Percentiles rank a stretch among this genome's conserved stretches.
These are phyloP conservation scores for Lithodes maja DNA, from an alignment of 2,888 invertebrate species.

Conservation along the genomic window DNA sequence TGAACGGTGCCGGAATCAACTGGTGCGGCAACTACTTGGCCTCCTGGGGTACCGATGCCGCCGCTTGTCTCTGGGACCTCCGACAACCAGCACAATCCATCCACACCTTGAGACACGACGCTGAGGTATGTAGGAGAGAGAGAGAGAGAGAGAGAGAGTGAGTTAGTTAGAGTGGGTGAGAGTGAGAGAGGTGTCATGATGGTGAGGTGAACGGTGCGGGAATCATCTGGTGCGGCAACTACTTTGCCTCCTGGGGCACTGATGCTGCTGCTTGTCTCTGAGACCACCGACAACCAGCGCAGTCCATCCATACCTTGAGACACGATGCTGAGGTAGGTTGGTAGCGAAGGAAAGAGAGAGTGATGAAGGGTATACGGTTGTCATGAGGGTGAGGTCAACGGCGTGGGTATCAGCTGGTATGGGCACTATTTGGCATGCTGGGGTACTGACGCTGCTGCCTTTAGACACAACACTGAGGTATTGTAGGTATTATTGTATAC, in stretches of 20 bases:
- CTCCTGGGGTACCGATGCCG: conserved; percentile 83
- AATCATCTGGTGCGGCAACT: conserved; percentile 81
- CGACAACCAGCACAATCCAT: conserved; percentile 78
- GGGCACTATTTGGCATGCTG: conserved; percentile 82
- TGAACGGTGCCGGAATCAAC: conserved; percentile 83
- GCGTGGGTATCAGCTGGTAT: conserved; percentile 83
- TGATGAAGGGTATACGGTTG: too few species aligned
- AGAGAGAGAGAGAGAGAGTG: background rate
- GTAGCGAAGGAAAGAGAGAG: too few species aligned
- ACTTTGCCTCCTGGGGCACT: conserved; percentile 83
- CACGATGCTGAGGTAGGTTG: conserved; percentile 80
- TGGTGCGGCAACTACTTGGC: conserved; percentile 82
- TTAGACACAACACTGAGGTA: too few species aligned
- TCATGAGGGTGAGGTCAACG: conserved; percentile 82
- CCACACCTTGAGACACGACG: conserved; percentile 80
- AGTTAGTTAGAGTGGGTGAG: too few species aligned
- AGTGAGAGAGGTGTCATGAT: conserved; percentile 74
- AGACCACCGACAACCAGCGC: conserved; percentile 80
- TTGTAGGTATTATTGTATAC: too few species aligned
- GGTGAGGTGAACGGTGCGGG: conserved; percentile 83
- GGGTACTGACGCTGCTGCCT: conserved; percentile 81
- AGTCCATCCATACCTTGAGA: conserved; percentile 79
- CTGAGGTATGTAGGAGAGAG: conserved; percentile 77
- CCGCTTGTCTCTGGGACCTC: conserved; percentile 83
- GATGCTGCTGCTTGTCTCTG: conserved; percentile 83